Evolutionary conservation across 1,140 invertebrate species (phyloP), one percentile per base, ranked within the genome.

Genomic region (Drosophila bocki): DNA sequence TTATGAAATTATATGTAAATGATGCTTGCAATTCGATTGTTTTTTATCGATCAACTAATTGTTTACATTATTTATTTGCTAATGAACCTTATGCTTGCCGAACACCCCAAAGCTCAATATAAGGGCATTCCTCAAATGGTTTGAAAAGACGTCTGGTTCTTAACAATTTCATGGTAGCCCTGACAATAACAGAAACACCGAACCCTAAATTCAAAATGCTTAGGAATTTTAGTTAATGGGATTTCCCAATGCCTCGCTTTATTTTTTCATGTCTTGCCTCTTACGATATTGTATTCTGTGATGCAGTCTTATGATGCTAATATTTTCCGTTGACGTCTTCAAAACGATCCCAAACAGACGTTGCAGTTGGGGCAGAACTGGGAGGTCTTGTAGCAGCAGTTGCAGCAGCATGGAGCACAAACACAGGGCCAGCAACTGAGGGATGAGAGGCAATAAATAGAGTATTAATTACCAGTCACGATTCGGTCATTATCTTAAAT

Each of bases 371-470:
- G 95, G 80, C 95, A 96, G 74, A 94, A 95, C 75, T 96, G 95
- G 58, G 95, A 95, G 15, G 94, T 94, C 11, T 92, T 93, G 71
- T 94, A 93, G 78, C 95, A 96, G 7, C 93, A 94, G 72, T 96
- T 94, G 71, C 95, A 94, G 65, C 95, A 96, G 67, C 96, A 96
- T 6, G 95, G 95, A 15, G 95, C 81, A 53, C 94, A 95, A 9
- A 94, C 94, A 72, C 95, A 96, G 3, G 93, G 94, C 93, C 94
- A 95, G 64, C 78, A 86, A 0, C 85, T 88, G 91, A 32, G 93
- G n/a, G 22, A 68, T n/a, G 15, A 12, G 5, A 35, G n/a, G 9
- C 8, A 35, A n/a, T 17, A 19, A 45, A 33, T 26, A 0, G 12
- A 39, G 19, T 11, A 48, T 44, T 51, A 33, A 13, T 57, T 59